Conservation (phyloP, 2,113 vertebrate genomes). For the Muntiacus muntjak region DNA sequence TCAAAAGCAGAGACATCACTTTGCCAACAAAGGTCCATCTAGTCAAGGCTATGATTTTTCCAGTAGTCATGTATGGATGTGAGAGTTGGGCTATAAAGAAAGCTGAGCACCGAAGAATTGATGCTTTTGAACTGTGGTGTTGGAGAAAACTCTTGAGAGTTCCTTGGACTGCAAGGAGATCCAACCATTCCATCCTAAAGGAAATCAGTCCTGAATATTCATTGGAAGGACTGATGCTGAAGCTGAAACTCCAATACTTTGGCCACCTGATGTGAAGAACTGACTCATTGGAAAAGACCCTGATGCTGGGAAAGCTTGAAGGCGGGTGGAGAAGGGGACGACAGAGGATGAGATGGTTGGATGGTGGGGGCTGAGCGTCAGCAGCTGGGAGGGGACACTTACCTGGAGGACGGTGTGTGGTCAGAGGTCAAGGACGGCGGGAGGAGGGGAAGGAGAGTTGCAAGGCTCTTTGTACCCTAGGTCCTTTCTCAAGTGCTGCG, state of each 20-base stretch:
- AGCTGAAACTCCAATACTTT: neutral
- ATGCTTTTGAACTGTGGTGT: neutral
- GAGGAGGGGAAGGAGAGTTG: neutral
- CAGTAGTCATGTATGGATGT: neutral
- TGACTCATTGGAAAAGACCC: neutral
- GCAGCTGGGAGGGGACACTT: neutral
- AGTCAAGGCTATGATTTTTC: neutral
- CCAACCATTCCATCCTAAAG: neutral
- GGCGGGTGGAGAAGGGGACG: neutral
- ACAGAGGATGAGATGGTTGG: neutral
- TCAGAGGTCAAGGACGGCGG: neutral
- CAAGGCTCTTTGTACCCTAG: neutral
- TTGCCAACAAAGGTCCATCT: neutral
- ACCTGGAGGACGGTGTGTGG: neutral
- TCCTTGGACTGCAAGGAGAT: neutral
- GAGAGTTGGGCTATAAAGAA: neutral
- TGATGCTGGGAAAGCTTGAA: neutral
- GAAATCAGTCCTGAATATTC: neutral
- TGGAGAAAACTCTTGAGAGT: neutral
- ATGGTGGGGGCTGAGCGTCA: neutral
- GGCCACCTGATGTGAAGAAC: neutral
- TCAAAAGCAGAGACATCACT: neutral
- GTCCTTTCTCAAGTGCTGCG: neutral
- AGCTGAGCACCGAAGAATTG: accelerated
- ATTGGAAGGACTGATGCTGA: neutral